Conservation (phyloP, 2,888 invertebrate genomes). For the Philereme vetulata region DNA sequence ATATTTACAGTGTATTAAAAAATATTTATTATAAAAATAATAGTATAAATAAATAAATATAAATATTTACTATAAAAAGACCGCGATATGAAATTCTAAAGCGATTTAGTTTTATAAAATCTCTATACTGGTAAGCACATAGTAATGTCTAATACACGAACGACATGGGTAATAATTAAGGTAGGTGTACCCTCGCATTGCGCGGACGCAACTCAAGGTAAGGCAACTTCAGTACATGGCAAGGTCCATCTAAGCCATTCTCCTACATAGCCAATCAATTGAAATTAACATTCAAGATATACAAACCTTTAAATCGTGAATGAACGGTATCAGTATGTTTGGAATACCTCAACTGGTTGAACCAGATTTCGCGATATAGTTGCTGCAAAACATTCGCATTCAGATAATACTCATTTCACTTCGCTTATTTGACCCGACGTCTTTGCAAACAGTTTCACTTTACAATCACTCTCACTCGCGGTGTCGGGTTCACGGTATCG, state of each 20-base stretch:
- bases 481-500: slow-evolving; percentile 45
- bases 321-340: slow-evolving; percentile 23
- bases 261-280: slow-evolving; percentile 57
- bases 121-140: neutral
- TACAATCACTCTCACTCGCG: slow-evolving; percentile 67
- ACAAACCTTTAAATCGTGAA: slow-evolving; percentile 33
- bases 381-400: slow-evolving; percentile 25
- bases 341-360: slow-evolving; percentile 34
- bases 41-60: too few species aligned
- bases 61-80: too few species aligned
- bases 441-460: slow-evolving; percentile 62
- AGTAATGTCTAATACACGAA: slow-evolving; percentile 1
- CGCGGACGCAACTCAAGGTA: slow-evolving; percentile 28
- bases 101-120: too few species aligned
- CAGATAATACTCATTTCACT: slow-evolving; percentile 12
- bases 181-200: slow-evolving; percentile 17
- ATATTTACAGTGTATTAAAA: too few species aligned
- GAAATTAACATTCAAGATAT: slow-evolving; percentile 56
- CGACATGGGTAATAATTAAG: slow-evolving; percentile 6
- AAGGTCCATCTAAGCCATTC: slow-evolving; percentile 56
- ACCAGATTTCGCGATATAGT: slow-evolving; percentile 29
- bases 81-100: too few species aligned
- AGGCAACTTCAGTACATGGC: slow-evolving; percentile 22
- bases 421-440: slow-evolving; percentile 9
- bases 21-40: too few species aligned